Evolutionary conservation across 2,888 invertebrate genomes (phyloP).

Genomic region (Schizotus pectinicornis): DNA sequence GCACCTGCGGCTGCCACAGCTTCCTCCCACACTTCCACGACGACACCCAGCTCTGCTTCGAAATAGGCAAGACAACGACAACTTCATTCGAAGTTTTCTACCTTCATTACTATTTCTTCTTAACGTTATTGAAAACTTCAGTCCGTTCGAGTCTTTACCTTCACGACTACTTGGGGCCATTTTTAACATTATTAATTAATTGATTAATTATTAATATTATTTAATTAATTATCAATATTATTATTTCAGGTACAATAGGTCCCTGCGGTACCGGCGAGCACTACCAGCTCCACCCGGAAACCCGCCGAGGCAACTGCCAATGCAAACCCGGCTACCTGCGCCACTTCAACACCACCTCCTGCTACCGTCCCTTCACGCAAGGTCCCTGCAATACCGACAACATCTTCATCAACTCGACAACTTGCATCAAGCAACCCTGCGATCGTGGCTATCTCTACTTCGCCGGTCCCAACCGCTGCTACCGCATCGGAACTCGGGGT

Average conservation of each 20-base stretch:
- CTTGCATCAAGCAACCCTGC: constrained; percentile 76
- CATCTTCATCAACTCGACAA: constrained; percentile 72
- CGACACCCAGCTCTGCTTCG: constrained; percentile 73
- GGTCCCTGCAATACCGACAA: constrained; percentile 76
- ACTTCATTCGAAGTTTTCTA: too few relatives aligned
- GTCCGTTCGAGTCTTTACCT: too few relatives aligned
- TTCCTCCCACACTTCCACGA: constrained; percentile 78
- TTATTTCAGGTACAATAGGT: constrained; percentile 69
- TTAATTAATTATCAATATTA: constrained; percentile 11
- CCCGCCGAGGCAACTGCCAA: constrained; percentile 65
- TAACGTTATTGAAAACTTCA: too few relatives aligned
- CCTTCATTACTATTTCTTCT: too few relatives aligned
- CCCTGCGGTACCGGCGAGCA: constrained; percentile 79
- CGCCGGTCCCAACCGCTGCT: constrained; percentile 75
- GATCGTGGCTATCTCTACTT: constrained; percentile 77
- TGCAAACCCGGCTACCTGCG: constrained; percentile 74
- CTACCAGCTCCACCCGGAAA: constrained; percentile 63
- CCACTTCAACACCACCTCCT: constrained; percentile 68
- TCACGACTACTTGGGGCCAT: too few relatives aligned
- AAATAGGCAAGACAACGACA: constrained; percentile 65
- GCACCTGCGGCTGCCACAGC: constrained; percentile 74
- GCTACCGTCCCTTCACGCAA: constrained; percentile 79
- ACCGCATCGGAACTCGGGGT: constrained; percentile 77
- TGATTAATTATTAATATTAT: too few relatives aligned
- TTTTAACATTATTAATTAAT: too few relatives aligned